These are phyloP conservation scores for Cantharis flavilabris DNA, from an alignment of 2,888 invertebrate genomes.

Conservation along the genomic window DNA sequence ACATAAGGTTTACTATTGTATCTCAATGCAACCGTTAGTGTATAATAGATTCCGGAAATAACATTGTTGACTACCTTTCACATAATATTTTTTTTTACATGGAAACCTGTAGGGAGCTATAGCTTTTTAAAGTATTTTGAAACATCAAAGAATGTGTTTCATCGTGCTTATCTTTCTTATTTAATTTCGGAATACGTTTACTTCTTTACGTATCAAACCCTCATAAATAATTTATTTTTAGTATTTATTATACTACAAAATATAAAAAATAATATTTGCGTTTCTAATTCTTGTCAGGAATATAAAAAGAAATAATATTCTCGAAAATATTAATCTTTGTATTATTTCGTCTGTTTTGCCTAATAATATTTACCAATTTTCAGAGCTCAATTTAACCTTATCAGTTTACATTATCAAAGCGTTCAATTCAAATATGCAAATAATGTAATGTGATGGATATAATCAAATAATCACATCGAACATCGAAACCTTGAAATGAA, in stretches of 20 bases:
- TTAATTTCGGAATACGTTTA: background rate
- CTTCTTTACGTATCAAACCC: background rate
- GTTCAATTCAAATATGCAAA: background rate
- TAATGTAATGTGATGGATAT: background rate
- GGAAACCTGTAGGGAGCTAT: background rate
- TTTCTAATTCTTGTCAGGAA: background rate
- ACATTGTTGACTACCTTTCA: background rate
- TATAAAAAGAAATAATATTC: background rate
- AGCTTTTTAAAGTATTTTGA: background rate
- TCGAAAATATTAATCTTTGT: background rate
- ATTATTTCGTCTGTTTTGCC: background rate
- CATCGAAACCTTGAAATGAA: conserved; percentile 12
- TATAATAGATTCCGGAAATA: background rate
- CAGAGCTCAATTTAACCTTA: background rate
- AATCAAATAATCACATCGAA: background rate
- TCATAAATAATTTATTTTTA: background rate
- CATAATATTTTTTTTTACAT: background rate
- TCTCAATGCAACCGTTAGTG: background rate
- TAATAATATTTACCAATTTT: background rate
- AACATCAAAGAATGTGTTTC: background rate
- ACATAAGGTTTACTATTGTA: background rate
- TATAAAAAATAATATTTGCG: background rate
- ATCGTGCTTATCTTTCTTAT: background rate
- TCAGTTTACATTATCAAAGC: background rate
- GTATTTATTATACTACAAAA: background rate